These are phyloP conservation scores for Iselma pallidipennis DNA, from an alignment of 2,888 invertebrate species.

Conservation along the genomic window DNA sequence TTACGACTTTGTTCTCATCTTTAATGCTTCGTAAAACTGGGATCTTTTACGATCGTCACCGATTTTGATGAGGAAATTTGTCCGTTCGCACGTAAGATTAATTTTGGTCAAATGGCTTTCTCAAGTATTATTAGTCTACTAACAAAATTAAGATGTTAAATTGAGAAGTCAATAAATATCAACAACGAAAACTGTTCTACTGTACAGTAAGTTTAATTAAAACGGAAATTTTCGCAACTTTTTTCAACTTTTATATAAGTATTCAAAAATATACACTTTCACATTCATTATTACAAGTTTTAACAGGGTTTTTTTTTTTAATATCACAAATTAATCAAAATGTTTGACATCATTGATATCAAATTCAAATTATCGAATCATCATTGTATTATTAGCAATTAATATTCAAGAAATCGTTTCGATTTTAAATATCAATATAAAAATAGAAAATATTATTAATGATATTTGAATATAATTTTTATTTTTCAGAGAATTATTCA, in stretches of 20 bases:
- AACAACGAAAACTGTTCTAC: too few relatives aligned
- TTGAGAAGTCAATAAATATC: slow-evolving; percentile 22
- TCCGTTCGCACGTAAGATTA: slow-evolving; percentile 44
- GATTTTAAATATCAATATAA: neutral
- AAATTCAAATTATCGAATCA: too few relatives aligned
- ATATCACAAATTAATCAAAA: neutral
- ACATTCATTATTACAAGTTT: neutral
- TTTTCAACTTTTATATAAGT: too few relatives aligned
- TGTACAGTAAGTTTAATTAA: too few relatives aligned
- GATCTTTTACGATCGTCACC: slow-evolving; percentile 41
- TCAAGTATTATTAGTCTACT: slow-evolving; percentile 39
- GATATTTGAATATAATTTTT: neutral
- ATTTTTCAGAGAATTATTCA: neutral
- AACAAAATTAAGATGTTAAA: slow-evolving; percentile 38
- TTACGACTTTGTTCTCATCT: slow-evolving; percentile 45
- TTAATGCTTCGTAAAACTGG: slow-evolving; percentile 44
- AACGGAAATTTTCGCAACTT: too few relatives aligned
- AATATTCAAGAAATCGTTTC: too few relatives aligned
- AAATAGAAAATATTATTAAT: neutral
- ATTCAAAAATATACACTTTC: too few relatives aligned
- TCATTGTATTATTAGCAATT: too few relatives aligned
- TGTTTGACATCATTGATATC: too few relatives aligned
- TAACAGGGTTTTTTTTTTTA: neutral
- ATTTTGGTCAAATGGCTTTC: slow-evolving; percentile 41
- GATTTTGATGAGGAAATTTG: slow-evolving; percentile 45